Percentiles rank a stretch among this genome's conserved stretches.
phyloP scores from a whole-genome alignment of 2,888 invertebrate species.

The Polymixis flavicincta region DNA sequence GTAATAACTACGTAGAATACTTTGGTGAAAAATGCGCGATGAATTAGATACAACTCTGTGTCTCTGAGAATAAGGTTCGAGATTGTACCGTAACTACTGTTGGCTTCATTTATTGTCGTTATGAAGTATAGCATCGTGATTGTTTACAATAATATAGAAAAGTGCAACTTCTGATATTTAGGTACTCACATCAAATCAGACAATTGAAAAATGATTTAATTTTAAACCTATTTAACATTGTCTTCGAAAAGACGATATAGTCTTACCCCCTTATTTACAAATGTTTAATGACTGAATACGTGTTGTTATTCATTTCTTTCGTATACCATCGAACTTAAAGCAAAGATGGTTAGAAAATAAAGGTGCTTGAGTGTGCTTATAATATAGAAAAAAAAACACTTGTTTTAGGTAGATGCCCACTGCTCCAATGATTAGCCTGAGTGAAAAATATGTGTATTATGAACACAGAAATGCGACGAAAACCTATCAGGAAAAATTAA shows the following conservation, averaged over 20 bases:
- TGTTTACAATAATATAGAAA: slow-evolving; percentile 2
- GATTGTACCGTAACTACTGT: background rate
- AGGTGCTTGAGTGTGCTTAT: no score
- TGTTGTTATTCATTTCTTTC: no score
- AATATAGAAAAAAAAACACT: no score
- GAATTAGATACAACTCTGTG: slow-evolving; percentile 14
- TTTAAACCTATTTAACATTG: background rate
- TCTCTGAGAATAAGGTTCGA: slow-evolving; percentile 5
- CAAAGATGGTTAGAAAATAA: no score
- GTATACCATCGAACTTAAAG: background rate
- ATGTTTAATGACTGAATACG: background rate
- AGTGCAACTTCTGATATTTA: background rate
- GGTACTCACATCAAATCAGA: background rate
- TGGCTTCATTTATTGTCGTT: background rate
- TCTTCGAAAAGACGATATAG: background rate
- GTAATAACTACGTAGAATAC: background rate
- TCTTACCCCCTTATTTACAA: no score
- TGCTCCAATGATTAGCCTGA: no score
- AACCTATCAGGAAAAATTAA: no score
- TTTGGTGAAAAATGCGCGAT: background rate
- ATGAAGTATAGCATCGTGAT: background rate
- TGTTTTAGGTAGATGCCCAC: no score
- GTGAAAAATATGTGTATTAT: no score
- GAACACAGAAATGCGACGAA: no score
- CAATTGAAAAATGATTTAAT: background rate